Evolutionary conservation across 92 coral and sea anemone genomes (phyloP).

Genomic region (Bergia puertoricense): DNA sequence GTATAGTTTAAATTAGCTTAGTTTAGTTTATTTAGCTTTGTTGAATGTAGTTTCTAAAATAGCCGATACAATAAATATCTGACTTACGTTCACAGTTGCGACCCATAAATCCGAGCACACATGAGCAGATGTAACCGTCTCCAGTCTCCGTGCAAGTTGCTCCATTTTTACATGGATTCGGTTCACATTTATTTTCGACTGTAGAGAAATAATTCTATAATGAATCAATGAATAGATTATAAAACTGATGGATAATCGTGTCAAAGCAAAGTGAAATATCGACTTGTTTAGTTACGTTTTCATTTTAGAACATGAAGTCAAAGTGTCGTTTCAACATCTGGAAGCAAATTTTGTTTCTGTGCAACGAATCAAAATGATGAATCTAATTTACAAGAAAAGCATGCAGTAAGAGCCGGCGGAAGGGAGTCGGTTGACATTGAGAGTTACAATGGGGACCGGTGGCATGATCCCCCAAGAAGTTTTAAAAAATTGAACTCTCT

Average conservation of each 20-base stretch:
- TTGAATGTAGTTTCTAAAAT: background rate
- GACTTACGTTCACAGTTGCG: constrained; percentile 91
- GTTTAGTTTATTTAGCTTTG: background rate
- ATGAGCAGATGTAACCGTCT: constrained; percentile 75
- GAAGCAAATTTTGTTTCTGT: background rate
- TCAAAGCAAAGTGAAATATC: background rate
- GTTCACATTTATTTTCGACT: constrained; percentile 96
- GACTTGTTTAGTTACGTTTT: no score
- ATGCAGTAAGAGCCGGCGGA: no score
- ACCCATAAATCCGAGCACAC: constrained; percentile 86
- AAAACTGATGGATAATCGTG: background rate
- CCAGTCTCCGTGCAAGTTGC: constrained; percentile 78
- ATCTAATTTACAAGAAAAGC: no score
- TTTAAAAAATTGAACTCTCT: no score
- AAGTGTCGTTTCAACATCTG: background rate
- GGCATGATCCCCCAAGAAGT: no score
- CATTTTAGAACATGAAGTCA: background rate
- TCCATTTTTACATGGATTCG: constrained; percentile 84
- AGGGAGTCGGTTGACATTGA: no score
- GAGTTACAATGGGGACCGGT: no score
- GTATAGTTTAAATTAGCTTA: no score
- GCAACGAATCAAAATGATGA: no score
- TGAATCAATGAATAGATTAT: background rate
- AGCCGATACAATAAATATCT: background rate
- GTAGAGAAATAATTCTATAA: background rate